phyloP scores from a whole-genome alignment of 2,797 vertebrate genomes.

The Enoplosus armatus region DNA sequence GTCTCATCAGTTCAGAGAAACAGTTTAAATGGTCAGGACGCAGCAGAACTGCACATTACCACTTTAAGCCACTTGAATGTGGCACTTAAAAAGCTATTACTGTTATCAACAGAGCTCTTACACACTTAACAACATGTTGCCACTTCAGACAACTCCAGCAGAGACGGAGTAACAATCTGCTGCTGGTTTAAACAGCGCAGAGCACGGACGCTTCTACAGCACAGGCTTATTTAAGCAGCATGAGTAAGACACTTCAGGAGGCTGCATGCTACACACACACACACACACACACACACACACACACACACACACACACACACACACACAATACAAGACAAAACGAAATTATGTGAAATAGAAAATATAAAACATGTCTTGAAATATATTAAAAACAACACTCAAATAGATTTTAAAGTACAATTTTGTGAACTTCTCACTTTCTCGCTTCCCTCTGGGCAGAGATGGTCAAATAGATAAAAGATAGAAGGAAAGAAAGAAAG shows the following conservation, averaged over 20 bases:
- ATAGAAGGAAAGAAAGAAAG: slow-evolving; percentile 2
- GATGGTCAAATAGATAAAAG: not conserved
- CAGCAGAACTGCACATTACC: slow-evolving; percentile 9
- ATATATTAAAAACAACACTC: not conserved
- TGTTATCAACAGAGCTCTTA: slow-evolving; percentile 42
- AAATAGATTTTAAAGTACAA: not conserved
- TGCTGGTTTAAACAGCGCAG: slow-evolving; percentile 30
- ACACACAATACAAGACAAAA: too few relatives aligned
- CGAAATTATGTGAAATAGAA: too few relatives aligned
- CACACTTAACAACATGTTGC: slow-evolving; percentile 36
- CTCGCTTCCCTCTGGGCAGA: not conserved
- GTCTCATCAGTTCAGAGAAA: slow-evolving; percentile 20
- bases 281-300: too few relatives aligned
- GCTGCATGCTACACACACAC: not conserved
- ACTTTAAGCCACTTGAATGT: slow-evolving; percentile 21
- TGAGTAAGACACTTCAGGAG: not conserved
- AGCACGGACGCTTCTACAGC: not conserved
- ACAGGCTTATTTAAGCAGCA: slow-evolving; percentile 6
- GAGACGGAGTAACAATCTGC: slow-evolving; percentile 13
- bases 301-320: too few relatives aligned
- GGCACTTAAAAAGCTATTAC: slow-evolving; percentile 40
- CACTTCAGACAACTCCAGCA: slow-evolving; percentile 20
- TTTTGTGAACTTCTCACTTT: not conserved
- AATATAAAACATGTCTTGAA: too few relatives aligned
- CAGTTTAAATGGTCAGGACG: not conserved